Conservation (phyloP, 2,797 vertebrate genomes). For the Sebastolobus altivelis region DNA sequence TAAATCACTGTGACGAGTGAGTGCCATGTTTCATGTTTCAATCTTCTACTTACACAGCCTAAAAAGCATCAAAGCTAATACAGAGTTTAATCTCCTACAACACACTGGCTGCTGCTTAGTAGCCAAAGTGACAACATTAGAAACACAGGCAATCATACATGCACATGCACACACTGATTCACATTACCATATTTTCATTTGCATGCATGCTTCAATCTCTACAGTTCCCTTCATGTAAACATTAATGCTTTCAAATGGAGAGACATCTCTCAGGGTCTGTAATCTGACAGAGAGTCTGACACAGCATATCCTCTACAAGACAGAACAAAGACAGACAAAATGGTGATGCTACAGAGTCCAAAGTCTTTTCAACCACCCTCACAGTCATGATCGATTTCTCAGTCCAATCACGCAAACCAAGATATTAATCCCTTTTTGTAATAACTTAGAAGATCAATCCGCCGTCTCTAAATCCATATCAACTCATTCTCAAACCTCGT, state of each 20-base stretch:
- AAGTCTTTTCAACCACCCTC: constrained; percentile 19
- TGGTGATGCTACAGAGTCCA: constrained; percentile 1
- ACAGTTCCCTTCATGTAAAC: constrained; percentile 36
- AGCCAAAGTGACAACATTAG: constrained; percentile 32
- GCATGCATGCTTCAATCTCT: constrained; percentile 30
- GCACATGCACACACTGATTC: background rate
- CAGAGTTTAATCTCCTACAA: constrained; percentile 37
- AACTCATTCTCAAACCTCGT: constrained; percentile 32
- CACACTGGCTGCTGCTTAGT: constrained; percentile 31
- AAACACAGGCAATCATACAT: constrained; percentile 16
- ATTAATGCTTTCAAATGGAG: constrained; percentile 23
- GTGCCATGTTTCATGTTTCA: background rate
- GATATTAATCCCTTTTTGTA: constrained; percentile 44
- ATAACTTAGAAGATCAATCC: constrained; percentile 46
- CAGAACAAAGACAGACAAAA: constrained; percentile 30
- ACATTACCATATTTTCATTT: constrained; percentile 38
- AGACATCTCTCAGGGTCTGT: constrained; percentile 25
- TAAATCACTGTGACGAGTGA: background rate
- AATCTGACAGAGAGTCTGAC: constrained; percentile 33
- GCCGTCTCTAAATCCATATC: constrained; percentile 40
- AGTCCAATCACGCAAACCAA: constrained; percentile 29
- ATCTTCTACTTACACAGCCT: constrained; percentile 29
- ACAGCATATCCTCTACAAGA: constrained; percentile 12
- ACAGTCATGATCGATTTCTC: constrained; percentile 44
- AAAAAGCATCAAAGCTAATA: constrained; percentile 44